These are phyloP conservation scores for Heterocephalus glaber DNA, from an alignment of 2,113 vertebrate genomes.

Conservation along the genomic window DNA sequence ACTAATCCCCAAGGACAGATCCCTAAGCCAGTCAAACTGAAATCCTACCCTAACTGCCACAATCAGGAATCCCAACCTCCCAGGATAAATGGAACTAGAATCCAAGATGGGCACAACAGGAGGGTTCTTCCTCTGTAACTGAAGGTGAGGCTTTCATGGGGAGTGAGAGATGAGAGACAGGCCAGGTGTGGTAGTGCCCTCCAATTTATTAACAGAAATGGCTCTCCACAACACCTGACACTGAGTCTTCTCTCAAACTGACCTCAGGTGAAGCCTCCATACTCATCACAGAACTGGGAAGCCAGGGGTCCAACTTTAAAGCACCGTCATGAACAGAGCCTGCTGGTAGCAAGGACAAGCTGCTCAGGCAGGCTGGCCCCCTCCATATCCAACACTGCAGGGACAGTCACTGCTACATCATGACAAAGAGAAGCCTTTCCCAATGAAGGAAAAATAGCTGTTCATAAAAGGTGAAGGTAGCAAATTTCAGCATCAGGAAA, in stretches of 20 bases:
- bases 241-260: background rate
- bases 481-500: background rate
- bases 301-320: background rate
- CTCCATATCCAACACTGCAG: accelerated
- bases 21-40: background rate
- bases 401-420: accelerated
- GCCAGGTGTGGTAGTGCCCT: background rate
- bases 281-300: background rate
- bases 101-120: background rate
- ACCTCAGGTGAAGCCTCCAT: background rate
- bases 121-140: background rate
- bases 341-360: accelerated
- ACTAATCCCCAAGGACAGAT: background rate
- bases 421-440: background rate
- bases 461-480: background rate
- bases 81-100: background rate
- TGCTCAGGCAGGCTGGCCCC: background rate
- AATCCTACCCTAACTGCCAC: background rate
- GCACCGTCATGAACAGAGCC: accelerated
- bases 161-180: no score
- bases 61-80: background rate
- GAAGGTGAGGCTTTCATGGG: background rate
- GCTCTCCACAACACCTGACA: accelerated
- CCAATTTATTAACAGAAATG: background rate
- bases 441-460: background rate